Evolutionary conservation across 2,113 vertebrate species (phyloP), one percentile per base, ranked within the genome.

Genomic region (Heteronetta atricapilla): DNA sequence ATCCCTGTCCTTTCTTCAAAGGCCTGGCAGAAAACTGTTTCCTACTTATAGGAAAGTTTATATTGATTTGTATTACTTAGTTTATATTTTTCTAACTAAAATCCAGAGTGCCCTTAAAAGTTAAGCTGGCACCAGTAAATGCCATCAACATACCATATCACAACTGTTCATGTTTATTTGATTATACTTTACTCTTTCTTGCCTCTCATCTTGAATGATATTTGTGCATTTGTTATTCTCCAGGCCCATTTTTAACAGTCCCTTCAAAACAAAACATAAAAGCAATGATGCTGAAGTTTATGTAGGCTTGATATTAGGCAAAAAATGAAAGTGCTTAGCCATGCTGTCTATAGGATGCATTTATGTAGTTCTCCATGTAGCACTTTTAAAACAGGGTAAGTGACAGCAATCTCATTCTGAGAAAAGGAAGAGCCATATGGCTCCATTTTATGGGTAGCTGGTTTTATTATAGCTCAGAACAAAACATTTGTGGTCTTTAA

Each of bases 261-360:
- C 34, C 21, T 26, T 55, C 33, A 82, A 88, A 92, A 78, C 18
- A 91, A 88, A 95, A 72, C 33, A 46, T 87, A 91, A 93, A 96
- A 86, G 82, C 79, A 79, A 38, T 85, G 34, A 67, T 79, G n/a
- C 58, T n/a, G 16, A 91, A 58, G 53, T 76, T 90, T 94, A 53
- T 48, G 53, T 68, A 59, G 59, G 26, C 38, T 91, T 94, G 46
- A 88, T 79, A 67, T 55, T 72, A 87, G 44, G 34, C 29, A 56
- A 83, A 80, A 56, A 86, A 69, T 31, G 3, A 36, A 75, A 38
- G 11, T 69, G 22, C 26, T 19, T 87, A 26, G 13, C 68, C 52
- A 33, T 13, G 2, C 62, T 77, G 29, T 85, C 13, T 1, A 26
- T 89, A 52, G 36, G 50, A 91, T 53, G 13, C 55, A 11, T 75